A percentile compares a stretch with the other conserved stretches of the same genome.
phyloP scores from a whole-genome alignment of 2,113 vertebrate genomes.

The Neodon shergylaensis region DNA sequence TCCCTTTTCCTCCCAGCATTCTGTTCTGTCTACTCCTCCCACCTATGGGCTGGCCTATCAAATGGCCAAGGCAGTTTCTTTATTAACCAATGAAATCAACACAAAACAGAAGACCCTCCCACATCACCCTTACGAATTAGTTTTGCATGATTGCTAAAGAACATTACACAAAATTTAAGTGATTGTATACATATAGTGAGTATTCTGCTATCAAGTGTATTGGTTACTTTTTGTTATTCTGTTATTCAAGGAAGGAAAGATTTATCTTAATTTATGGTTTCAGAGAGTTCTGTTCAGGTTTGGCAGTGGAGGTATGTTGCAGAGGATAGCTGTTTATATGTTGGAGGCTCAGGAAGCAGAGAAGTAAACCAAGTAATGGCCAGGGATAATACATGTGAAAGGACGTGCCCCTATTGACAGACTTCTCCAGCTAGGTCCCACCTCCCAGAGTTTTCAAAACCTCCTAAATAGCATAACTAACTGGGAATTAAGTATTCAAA shows the following conservation, averaged over 20 bases:
- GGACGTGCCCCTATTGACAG: neutral
- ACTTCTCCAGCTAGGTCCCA: neutral
- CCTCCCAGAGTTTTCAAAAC: neutral
- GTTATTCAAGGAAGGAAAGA: neutral
- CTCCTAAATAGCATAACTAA: neutral
- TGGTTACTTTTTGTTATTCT: neutral
- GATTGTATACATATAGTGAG: neutral
- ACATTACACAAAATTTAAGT: neutral
- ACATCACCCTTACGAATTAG: neutral
- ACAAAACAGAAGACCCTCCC: too few species aligned
- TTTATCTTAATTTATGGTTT: neutral
- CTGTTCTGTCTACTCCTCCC: too few species aligned
- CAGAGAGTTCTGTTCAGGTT: neutral
- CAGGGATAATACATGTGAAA: neutral
- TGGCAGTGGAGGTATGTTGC: neutral
- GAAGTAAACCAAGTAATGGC: neutral
- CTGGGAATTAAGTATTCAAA: neutral
- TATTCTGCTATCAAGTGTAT: neutral
- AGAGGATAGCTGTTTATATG: neutral
- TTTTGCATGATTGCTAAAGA: neutral
- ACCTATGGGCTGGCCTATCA: too few species aligned
- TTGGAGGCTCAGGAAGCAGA: neutral
- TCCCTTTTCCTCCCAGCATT: too few species aligned
- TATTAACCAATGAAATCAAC: too few species aligned
- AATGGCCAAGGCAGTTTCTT: too few species aligned